phyloP scores from a whole-genome alignment of 2,797 vertebrate species.

The Amazona ochrocephala region DNA sequence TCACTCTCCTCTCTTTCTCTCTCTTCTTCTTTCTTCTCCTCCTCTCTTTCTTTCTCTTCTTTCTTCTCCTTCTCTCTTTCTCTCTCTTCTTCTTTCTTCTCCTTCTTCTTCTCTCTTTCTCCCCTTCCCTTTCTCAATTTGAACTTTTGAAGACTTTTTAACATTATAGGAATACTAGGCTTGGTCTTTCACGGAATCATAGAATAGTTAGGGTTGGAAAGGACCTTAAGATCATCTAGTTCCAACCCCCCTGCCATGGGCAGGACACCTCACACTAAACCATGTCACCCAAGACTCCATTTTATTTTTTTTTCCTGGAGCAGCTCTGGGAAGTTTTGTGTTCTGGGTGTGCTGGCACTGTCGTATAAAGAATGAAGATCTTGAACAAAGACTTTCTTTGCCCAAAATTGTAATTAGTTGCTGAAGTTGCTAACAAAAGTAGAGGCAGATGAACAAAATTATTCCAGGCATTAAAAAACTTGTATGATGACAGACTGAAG shows the following conservation, averaged over 20 bases:
- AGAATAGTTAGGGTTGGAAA: not conserved
- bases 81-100: not conserved
- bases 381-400: constrained; percentile 55
- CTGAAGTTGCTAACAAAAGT: constrained; percentile 57
- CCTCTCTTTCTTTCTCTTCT: not conserved
- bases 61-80: not conserved
- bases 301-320: constrained; percentile 1
- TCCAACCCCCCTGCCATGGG: not conserved
- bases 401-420: constrained; percentile 43
- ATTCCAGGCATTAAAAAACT: constrained; percentile 41
- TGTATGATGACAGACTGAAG: constrained; percentile 22
- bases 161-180: not conserved
- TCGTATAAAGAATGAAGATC: constrained; percentile 19
- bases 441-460: constrained; percentile 30
- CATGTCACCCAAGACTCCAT: not conserved
- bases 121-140: not conserved
- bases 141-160: constrained; percentile 1
- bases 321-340: constrained; percentile 5
- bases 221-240: not conserved
- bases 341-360: constrained; percentile 33
- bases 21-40: not conserved
- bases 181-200: not conserved
- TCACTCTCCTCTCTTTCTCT: not conserved
- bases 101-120: not conserved
- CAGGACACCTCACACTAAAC: not conserved